phyloP scores from a whole-genome alignment of 1,140 invertebrate species.

The Caenorhabditis briggsae region DNA sequence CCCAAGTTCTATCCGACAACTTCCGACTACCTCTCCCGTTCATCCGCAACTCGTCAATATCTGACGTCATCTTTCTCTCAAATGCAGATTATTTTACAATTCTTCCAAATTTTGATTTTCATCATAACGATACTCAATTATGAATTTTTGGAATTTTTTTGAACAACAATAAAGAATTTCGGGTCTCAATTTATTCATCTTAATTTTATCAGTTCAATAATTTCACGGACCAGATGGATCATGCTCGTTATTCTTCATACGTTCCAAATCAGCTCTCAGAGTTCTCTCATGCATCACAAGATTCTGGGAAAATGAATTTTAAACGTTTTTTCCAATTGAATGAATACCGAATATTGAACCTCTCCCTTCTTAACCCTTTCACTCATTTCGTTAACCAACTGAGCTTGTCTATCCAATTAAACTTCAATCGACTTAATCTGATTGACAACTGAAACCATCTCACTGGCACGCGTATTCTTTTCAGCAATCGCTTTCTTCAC shows the following conservation, averaged over 20 bases:
- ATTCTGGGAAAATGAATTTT: conserved; percentile 6
- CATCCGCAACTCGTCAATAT: conserved; percentile 36
- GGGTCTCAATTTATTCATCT: neutral
- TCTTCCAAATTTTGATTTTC: conserved; percentile 28
- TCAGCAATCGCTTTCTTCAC: conserved; percentile 46
- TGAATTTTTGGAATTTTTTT: neutral
- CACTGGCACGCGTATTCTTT: conserved; percentile 25
- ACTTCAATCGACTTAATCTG: conserved; percentile 37
- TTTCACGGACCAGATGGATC: neutral
- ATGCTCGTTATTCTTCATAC: neutral
- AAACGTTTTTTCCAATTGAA: neutral
- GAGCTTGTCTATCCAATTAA: conserved; percentile 24
- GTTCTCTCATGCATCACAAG: conserved; percentile 30
- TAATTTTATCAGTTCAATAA: too few species aligned
- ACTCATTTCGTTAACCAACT: conserved; percentile 39
- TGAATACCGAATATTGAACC: conserved; percentile 17
- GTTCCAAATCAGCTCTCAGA: neutral
- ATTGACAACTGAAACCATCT: conserved; percentile 48
- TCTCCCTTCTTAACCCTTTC: conserved; percentile 34
- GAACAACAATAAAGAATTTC: neutral
- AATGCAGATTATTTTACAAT: conserved; percentile 38
- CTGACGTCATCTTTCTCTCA: conserved; percentile 14
- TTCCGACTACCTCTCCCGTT: conserved; percentile 38
- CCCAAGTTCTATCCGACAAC: conserved; percentile 25
- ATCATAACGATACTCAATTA: conserved; percentile 20